Percentiles rank a stretch among this genome's conserved stretches.
Conservation (phyloP, 2,888 invertebrate genomes). For the Chrysolina oricalcia region DNA sequence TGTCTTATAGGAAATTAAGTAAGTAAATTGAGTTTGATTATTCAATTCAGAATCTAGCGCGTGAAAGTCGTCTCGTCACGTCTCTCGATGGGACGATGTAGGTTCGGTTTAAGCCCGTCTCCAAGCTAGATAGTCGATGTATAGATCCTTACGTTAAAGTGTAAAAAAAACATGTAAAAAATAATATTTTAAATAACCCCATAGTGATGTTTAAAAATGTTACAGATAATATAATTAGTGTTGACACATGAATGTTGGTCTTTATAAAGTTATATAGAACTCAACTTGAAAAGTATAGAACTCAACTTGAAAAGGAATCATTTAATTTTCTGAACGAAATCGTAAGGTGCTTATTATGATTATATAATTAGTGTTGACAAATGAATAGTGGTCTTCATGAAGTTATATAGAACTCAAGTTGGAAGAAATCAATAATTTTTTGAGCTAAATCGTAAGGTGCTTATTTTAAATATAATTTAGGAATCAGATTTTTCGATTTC, state of each 20-base stretch:
- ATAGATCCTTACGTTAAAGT: slow-evolving; percentile 49
- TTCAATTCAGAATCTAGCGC: slow-evolving; percentile 34
- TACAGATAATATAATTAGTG: slow-evolving; percentile 14
- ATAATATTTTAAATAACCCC: slow-evolving; percentile 11
- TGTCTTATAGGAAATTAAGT: too few species aligned
- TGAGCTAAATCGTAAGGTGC: neutral
- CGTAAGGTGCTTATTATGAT: neutral
- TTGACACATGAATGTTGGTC: neutral
- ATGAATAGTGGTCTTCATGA: neutral
- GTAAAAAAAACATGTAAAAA: slow-evolving; percentile 32
- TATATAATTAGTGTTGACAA: neutral
- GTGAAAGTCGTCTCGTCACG: slow-evolving; percentile 65
- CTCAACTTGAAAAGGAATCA: too few species aligned
- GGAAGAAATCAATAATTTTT: neutral
- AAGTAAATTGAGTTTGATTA: too few species aligned
- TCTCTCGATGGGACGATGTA: slow-evolving; percentile 64
- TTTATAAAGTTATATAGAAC: neutral
- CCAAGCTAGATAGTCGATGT: slow-evolving; percentile 59
- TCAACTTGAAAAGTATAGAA: neutral
- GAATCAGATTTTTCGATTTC: too few species aligned
- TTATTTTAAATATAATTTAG: too few species aligned
- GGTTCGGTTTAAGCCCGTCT: slow-evolving; percentile 48
- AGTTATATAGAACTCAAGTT: neutral
- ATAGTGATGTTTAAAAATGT: slow-evolving; percentile 10
- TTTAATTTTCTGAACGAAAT: neutral